Evolutionary conservation across 2,888 invertebrate genomes (phyloP).

Genomic region (Troides aeacus): DNA sequence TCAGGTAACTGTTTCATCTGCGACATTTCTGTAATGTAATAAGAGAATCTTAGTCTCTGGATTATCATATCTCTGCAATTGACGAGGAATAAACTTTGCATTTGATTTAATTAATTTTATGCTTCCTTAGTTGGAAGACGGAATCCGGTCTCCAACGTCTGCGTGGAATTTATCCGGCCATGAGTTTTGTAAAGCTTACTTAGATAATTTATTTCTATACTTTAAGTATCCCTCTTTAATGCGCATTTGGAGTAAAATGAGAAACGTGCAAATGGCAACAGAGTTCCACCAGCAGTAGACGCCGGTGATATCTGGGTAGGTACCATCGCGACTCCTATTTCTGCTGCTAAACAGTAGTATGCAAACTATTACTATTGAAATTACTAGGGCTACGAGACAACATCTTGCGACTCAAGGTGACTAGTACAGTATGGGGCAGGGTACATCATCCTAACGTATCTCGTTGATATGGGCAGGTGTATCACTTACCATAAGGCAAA

Average conservation of each 20-base stretch:
- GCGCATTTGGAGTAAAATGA: background rate
- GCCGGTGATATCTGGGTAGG: no score
- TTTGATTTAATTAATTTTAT: conserved; percentile 24
- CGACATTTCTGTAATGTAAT: background rate
- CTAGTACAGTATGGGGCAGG: no score
- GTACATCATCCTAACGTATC: no score
- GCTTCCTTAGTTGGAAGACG: conserved; percentile 19
- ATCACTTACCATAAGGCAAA: no score
- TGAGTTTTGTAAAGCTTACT: conserved; percentile 12
- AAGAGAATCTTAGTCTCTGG: background rate
- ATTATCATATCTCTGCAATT: conserved; percentile 15
- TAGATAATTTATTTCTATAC: conserved; percentile 8
- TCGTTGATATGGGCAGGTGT: no score
- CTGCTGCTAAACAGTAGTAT: no score
- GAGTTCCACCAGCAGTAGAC: no score
- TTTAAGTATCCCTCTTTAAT: background rate
- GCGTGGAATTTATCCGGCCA: conserved; percentile 11
- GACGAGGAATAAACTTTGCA: conserved; percentile 18
- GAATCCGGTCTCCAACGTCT: conserved; percentile 20
- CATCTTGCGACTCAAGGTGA: no score
- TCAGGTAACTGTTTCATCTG: background rate
- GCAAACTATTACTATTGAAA: no score
- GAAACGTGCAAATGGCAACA: background rate
- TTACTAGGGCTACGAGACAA: no score
- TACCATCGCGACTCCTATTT: no score